These are phyloP conservation scores for Heliconius hortense DNA, from an alignment of 2,888 invertebrate genomes.

Conservation along the genomic window DNA sequence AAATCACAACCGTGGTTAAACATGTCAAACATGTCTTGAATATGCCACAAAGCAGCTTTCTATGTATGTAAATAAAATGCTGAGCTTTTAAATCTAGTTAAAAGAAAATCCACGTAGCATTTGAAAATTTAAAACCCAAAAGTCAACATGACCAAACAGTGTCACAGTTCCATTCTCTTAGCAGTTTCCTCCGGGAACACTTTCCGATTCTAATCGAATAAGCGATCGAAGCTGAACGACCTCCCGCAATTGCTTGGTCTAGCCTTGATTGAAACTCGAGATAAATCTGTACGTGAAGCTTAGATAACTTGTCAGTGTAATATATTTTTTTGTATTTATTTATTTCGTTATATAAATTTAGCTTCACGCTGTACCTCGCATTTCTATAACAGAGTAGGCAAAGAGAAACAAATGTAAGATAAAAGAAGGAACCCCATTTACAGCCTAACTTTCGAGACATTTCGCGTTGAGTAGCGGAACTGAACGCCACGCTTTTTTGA, in stretches of 20 bases:
- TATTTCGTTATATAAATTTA: neutral
- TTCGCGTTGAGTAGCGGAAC: neutral
- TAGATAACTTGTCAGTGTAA: neutral
- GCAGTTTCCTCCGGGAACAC: conserved; percentile 25
- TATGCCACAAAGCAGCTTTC: neutral
- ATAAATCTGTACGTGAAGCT: conserved; percentile 4
- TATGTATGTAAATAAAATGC: neutral
- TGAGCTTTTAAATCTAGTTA: neutral
- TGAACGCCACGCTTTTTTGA: neutral
- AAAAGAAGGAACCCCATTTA: neutral
- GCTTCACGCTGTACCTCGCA: no score
- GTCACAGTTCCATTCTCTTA: conserved; percentile 20
- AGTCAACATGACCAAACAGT: conserved; percentile 1
- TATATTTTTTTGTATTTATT: neutral
- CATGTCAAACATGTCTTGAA: neutral
- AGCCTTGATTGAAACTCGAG: conserved; percentile 13
- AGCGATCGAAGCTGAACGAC: conserved; percentile 8
- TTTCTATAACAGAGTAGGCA: no score
- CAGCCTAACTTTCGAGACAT: neutral
- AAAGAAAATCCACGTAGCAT: neutral
- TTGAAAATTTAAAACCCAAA: conserved; percentile 10
- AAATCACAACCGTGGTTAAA: no score
- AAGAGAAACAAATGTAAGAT: no score
- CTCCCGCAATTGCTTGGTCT: conserved; percentile 20
- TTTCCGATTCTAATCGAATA: conserved; percentile 31